Conservation (phyloP, 2,888 invertebrate genomes). For the Gastracanthus pulcherrimus region DNA sequence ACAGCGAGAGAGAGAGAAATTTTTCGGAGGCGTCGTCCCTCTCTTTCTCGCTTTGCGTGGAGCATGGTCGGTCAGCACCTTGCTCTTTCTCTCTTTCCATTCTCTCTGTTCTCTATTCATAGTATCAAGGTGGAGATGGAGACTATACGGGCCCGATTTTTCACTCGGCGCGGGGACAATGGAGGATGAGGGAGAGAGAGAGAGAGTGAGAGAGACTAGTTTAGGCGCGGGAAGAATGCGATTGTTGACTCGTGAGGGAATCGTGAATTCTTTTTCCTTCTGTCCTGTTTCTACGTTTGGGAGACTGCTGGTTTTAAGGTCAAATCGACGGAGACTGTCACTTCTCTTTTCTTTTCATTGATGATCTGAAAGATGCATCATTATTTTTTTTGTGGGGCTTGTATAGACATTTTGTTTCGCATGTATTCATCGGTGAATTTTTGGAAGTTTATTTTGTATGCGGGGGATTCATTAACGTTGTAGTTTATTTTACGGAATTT, state of each 20-base stretch:
- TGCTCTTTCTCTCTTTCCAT: slow-evolving; percentile 33
- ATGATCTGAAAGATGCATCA: background rate
- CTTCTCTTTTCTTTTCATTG: background rate
- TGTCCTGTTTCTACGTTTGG: background rate
- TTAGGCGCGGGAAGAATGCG: slow-evolving; percentile 56
- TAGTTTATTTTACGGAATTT: no score
- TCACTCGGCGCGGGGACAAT: slow-evolving; percentile 42
- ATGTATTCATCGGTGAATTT: no score
- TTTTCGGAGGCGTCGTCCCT: slow-evolving; percentile 45
- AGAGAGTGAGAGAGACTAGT: no score
- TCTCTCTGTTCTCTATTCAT: slow-evolving; percentile 50
- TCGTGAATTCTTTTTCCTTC: slow-evolving; percentile 50
- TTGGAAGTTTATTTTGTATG: no score
- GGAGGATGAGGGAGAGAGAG: no score
- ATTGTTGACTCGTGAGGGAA: slow-evolving; percentile 56
- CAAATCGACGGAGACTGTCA: background rate
- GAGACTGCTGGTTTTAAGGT: background rate
- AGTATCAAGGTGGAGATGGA: slow-evolving; percentile 10
- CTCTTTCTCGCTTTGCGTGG: no score
- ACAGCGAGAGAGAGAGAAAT: background rate
- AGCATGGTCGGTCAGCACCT: slow-evolving; percentile 45
- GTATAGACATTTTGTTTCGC: no score
- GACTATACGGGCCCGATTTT: slow-evolving; percentile 30
- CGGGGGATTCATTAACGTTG: no score
- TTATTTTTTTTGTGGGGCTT: background rate